A percentile compares a stretch with the other conserved stretches of the same genome.
Evolutionary conservation across 2,888 invertebrate species (phyloP).

Genomic region (Troides oblongomaculatus): DNA sequence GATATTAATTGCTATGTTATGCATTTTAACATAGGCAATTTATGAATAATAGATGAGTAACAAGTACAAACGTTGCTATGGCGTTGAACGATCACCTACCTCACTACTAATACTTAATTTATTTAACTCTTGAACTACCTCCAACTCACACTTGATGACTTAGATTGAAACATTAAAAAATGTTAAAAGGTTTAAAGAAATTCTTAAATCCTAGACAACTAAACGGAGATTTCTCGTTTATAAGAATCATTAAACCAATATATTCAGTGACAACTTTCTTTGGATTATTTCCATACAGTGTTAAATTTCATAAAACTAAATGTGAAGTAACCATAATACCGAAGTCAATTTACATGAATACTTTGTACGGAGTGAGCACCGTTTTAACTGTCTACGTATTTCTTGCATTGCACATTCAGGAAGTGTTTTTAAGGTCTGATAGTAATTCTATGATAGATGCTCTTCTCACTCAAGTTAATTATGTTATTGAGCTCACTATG

Average conservation of each 20-base stretch:
- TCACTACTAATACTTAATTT: slow-evolving; percentile 10
- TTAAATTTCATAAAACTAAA: slow-evolving; percentile 36
- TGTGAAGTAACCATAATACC: slow-evolving; percentile 40
- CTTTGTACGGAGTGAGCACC: slow-evolving; percentile 46
- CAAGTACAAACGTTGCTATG: not conserved
- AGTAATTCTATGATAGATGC: slow-evolving; percentile 46
- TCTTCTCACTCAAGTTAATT: slow-evolving; percentile 58
- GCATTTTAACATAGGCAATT: slow-evolving; percentile 11
- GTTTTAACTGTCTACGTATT: slow-evolving; percentile 46
- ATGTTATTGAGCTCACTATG: slow-evolving; percentile 51
- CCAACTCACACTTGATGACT: not conserved
- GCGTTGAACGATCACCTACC: not conserved
- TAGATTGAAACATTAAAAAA: slow-evolving; percentile 14
- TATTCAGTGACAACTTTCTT: slow-evolving; percentile 37
- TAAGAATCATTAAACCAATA: slow-evolving; percentile 38
- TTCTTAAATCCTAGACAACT: slow-evolving; percentile 15
- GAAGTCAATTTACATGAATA: slow-evolving; percentile 58
- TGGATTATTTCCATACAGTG: slow-evolving; percentile 42
- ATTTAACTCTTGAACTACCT: not conserved
- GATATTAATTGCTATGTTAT: not conserved
- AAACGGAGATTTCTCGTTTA: slow-evolving; percentile 29
- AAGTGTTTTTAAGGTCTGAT: slow-evolving; percentile 43
- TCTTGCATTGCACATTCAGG: slow-evolving; percentile 46
- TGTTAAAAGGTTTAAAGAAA: slow-evolving; percentile 32
- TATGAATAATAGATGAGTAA: slow-evolving; percentile 12